Evolutionary conservation across 2,888 invertebrate genomes (phyloP).

Genomic region (Drosophila kanekoi): DNA sequence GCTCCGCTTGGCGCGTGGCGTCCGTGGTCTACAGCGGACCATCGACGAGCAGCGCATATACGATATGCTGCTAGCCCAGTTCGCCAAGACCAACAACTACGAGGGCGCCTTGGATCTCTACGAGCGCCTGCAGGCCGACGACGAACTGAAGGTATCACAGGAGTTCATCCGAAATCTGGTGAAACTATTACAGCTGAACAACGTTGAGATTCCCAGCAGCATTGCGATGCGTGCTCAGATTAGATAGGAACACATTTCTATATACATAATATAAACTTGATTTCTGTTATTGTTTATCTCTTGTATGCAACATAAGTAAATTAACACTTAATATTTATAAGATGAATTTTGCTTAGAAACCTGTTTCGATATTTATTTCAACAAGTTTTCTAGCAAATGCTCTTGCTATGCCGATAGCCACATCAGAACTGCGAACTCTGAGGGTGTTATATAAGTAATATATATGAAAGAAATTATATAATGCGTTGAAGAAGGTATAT

Average conservation of each 20-base stretch:
- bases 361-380: background rate
- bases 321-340: constrained; percentile 19
- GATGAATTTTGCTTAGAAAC: background rate
- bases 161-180: constrained; percentile 81
- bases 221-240: constrained; percentile 82
- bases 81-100: constrained; percentile 78
- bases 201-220: constrained; percentile 83
- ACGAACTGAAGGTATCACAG: constrained; percentile 80
- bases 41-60: constrained; percentile 83
- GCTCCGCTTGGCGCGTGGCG: constrained; percentile 81
- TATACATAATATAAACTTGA: background rate
- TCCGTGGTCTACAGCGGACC: constrained; percentile 79
- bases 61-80: constrained; percentile 80
- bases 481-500: no score
- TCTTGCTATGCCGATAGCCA: background rate
- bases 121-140: constrained; percentile 80
- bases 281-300: constrained; percentile 19
- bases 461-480: no score
- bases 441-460: no score
- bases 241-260: constrained; percentile 47
- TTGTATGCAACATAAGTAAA: constrained; percentile 19
- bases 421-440: no score
- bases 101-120: constrained; percentile 81
- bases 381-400: background rate
- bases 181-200: constrained; percentile 82